Percentiles rank a stretch among this genome's conserved stretches.
phyloP scores from a whole-genome alignment of 2,888 invertebrate genomes.

The Hydriomena furcata region DNA sequence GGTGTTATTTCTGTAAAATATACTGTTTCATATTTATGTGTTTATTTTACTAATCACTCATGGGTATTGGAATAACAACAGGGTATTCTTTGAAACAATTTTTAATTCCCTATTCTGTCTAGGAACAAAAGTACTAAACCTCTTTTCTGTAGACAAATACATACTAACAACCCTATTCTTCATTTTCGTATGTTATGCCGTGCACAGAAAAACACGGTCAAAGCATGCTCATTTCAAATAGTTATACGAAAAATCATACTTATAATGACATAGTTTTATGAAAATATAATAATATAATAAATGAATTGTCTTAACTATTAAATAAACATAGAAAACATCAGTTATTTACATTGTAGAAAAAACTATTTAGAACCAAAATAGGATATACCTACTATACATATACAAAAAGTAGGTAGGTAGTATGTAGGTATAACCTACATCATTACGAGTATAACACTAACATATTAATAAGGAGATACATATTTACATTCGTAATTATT shows the following conservation, averaged over 20 bases:
- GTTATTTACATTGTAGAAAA: neutral
- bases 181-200: too few relatives aligned
- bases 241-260: too few relatives aligned
- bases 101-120: slow-evolving; percentile 31
- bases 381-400: too few relatives aligned
- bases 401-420: too few relatives aligned
- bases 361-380: neutral
- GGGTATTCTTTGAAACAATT: slow-evolving; percentile 28
- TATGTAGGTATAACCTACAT: too few relatives aligned
- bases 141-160: slow-evolving; percentile 5
- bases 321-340: neutral
- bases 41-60: slow-evolving; percentile 31
- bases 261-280: too few relatives aligned
- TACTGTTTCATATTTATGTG: slow-evolving; percentile 51
- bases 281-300: too few relatives aligned
- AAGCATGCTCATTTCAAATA: too few relatives aligned
- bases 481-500: slow-evolving; percentile 5
- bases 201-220: too few relatives aligned
- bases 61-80: slow-evolving; percentile 22
- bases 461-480: neutral
- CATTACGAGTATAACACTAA: neutral
- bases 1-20: slow-evolving; percentile 65
- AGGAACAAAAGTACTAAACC: slow-evolving; percentile 26
- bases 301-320: too few relatives aligned
- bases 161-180: neutral